Percentiles rank a stretch among this genome's conserved stretches.
Conservation (phyloP, 2,113 vertebrate species). For the Edolisoma coerulescens region DNA sequence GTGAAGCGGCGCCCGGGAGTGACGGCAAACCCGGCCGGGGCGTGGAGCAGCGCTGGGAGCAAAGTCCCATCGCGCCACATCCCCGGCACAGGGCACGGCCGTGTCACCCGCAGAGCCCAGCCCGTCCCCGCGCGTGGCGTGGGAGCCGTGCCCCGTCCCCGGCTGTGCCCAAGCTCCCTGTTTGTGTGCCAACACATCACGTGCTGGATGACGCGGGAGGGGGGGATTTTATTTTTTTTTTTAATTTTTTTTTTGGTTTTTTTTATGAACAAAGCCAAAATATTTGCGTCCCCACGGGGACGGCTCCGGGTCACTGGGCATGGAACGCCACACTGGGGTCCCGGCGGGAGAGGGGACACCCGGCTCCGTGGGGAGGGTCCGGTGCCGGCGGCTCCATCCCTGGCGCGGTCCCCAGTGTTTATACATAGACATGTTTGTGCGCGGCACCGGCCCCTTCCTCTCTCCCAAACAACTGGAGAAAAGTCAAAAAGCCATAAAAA, state of each 20-base stretch:
- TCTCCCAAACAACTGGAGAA: slow-evolving; percentile 23
- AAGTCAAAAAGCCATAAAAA: slow-evolving; percentile 1
- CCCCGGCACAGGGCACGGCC: background rate
- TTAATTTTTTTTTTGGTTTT: background rate
- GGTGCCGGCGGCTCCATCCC: background rate
- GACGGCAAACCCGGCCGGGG: rapidly evolving
- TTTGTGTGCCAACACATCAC: slow-evolving; percentile 8
- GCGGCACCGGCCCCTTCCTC: background rate
- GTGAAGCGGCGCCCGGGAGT: rapidly evolving
- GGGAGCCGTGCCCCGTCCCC: background rate
- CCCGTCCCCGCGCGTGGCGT: rapidly evolving
- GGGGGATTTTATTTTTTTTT: no score
- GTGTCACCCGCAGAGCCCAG: background rate
- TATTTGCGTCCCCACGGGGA: background rate
- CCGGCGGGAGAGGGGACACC: background rate
- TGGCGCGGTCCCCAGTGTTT: background rate
- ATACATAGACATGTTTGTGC: slow-evolving; percentile 63
- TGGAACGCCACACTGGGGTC: rapidly evolving
- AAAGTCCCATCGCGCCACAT: background rate
- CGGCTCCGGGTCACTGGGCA: background rate
- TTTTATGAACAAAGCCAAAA: background rate
- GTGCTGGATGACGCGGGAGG: background rate
- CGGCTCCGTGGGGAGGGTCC: background rate
- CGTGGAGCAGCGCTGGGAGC: background rate
- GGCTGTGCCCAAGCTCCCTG: background rate